Evolutionary conservation across 2,113 vertebrate species (phyloP).

Genomic region (Brachyhypopomus gauderio): DNA sequence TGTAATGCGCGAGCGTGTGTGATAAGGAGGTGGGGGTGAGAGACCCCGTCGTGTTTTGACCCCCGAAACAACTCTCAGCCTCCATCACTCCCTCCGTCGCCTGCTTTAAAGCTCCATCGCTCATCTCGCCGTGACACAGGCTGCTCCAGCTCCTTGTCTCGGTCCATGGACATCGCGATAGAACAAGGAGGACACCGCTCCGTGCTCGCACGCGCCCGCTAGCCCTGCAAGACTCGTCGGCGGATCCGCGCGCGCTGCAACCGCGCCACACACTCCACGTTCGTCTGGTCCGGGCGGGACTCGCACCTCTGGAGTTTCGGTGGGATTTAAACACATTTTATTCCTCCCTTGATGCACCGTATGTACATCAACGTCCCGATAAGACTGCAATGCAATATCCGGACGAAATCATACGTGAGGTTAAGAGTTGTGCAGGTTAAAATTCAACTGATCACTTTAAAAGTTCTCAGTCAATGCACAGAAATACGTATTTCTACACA

Average conservation of each 20-base stretch:
- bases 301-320: slow-evolving; percentile 17
- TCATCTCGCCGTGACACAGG: slow-evolving; percentile 43
- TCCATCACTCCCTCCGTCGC: slow-evolving; percentile 60
- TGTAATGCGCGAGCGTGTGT: slow-evolving; percentile 62
- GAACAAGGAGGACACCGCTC: slow-evolving; percentile 51
- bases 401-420: too few species aligned
- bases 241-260: too few species aligned
- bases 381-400: too few species aligned
- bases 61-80: slow-evolving; percentile 74
- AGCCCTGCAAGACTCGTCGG: too few species aligned
- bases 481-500: not conserved
- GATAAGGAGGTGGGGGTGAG: slow-evolving; percentile 65
- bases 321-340: not conserved
- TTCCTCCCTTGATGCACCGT: too few species aligned
- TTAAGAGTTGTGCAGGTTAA: not conserved
- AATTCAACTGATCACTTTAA: not conserved
- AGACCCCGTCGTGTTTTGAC: slow-evolving; percentile 80
- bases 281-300: not conserved
- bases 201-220: slow-evolving; percentile 13
- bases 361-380: too few species aligned
- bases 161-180: slow-evolving; percentile 56
- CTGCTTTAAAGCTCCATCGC: slow-evolving; percentile 53
- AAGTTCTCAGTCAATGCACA: slow-evolving; percentile 1
- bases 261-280: too few species aligned
- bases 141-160: slow-evolving; percentile 47